Evolutionary conservation across 2,113 vertebrate species (phyloP), one percentile per base, ranked within the genome.

Genomic region (Hemichromis elongatus): DNA sequence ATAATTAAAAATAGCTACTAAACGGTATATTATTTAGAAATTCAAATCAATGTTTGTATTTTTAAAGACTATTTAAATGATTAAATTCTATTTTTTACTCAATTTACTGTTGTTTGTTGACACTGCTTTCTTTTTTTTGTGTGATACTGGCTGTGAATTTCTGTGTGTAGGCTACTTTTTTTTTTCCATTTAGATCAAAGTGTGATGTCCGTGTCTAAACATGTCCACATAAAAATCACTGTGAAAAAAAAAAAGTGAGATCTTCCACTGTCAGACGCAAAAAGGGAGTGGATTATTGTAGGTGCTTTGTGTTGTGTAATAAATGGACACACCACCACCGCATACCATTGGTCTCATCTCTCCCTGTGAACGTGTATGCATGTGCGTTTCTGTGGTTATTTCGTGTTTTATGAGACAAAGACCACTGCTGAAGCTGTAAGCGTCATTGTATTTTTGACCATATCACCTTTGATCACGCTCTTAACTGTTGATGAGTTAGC

Each of bases 1-100:
- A 95, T 89, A 94, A 94, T 94, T 92, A 95, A 90, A 81, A 86
- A 95, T 95, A 95, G 91, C 90, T 92, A 95, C 92, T 93, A 92
- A 95, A 93, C 81, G 90, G 93, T 95, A 92, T 96, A 94, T 93
- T 92, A 95, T 95, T 94, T 94, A 96, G 93, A 95, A 87, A 91
- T 95, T 94, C 89, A 93, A 95, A 96, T 96, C 94, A 95, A 95
- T 96, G 95, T 96, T 96, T 96, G 96, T 96, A 96, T 96, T 96
- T 95, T 93, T 93, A 96, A 96, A 93, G 92, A 95, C 92, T 96
- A 96, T 96, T 96, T 96, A 96, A 96, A 96, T 96, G 92, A 96
- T 96, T 96, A 96, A 96, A 96, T 96, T 96, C 95, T 96, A 96
- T 96, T 96, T 96, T 96, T 96, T 96, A 96, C 96, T 96, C 95